Evolutionary conservation across 2,888 invertebrate species (phyloP).

Genomic region (Bursaphelenchus okinawaensis): DNA sequence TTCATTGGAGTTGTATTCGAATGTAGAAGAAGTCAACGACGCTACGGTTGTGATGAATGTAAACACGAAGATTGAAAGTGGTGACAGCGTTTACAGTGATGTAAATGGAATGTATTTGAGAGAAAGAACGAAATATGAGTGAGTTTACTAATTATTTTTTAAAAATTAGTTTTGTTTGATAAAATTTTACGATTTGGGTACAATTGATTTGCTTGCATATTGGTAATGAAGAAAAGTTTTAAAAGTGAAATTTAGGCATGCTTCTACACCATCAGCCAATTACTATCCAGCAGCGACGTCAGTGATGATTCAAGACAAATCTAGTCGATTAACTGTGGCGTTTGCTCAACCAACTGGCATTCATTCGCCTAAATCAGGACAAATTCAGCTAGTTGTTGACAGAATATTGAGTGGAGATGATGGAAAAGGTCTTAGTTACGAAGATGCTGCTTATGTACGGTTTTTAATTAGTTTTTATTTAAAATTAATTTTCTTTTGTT

Average conservation of each 20-base stretch:
- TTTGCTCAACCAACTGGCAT: slow-evolving; percentile 21
- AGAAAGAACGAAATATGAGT: slow-evolving; percentile 24
- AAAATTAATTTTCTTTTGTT: background rate
- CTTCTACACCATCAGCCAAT: slow-evolving; percentile 24
- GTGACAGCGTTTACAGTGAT: slow-evolving; percentile 30
- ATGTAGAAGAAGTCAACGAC: slow-evolving; percentile 6
- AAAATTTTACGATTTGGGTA: background rate
- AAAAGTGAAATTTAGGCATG: background rate
- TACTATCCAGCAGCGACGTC: slow-evolving; percentile 32
- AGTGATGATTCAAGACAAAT: slow-evolving; percentile 24
- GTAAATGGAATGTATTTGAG: slow-evolving; percentile 34
- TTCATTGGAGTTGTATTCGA: slow-evolving; percentile 14
- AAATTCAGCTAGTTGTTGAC: slow-evolving; percentile 33
- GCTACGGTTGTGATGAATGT: slow-evolving; percentile 18
- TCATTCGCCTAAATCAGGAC: slow-evolving; percentile 8
- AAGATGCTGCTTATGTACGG: slow-evolving; percentile 25
- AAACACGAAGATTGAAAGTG: slow-evolving; percentile 14
- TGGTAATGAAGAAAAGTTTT: slow-evolving; percentile 5
- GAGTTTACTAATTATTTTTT: background rate
- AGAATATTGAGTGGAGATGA: slow-evolving; percentile 26
- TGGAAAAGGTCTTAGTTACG: slow-evolving; percentile 32
- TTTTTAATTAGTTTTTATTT: background rate
- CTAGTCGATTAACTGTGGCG: slow-evolving; percentile 21
- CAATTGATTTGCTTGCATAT: background rate
- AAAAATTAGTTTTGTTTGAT: background rate